A percentile compares a stretch with the other conserved stretches of the same genome.
These are phyloP conservation scores for Nomada hirtipes DNA, from an alignment of 2,888 invertebrate species.

Conservation along the genomic window DNA sequence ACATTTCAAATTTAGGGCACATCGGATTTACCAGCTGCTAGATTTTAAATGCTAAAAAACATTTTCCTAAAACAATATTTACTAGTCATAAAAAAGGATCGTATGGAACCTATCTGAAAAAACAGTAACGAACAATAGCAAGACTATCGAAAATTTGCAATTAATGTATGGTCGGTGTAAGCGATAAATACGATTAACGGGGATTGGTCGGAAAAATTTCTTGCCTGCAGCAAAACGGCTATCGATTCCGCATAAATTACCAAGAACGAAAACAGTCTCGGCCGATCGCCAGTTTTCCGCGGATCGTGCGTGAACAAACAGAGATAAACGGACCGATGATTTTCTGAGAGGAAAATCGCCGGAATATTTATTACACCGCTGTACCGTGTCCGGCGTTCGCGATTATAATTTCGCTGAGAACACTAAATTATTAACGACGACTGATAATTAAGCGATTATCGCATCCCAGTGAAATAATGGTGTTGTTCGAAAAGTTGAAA, in stretches of 20 bases:
- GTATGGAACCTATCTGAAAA: not conserved
- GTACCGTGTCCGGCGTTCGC: not conserved
- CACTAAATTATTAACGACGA: not conserved
- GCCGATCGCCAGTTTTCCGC: slow-evolving; percentile 42
- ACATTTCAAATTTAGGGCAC: no score
- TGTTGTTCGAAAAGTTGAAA: not conserved
- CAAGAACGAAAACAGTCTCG: slow-evolving; percentile 32
- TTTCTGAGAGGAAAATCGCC: slow-evolving; percentile 42
- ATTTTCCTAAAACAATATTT: no score
- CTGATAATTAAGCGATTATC: slow-evolving; percentile 25
- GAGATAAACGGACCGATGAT: slow-evolving; percentile 57
- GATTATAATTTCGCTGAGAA: slow-evolving; percentile 44
- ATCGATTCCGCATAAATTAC: slow-evolving; percentile 63
- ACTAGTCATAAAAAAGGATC: no score
- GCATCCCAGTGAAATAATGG: not conserved
- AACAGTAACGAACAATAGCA: not conserved
- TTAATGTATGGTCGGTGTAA: not conserved
- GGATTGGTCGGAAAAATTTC: slow-evolving; percentile 45
- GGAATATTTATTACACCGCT: slow-evolving; percentile 41
- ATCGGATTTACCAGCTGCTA: no score
- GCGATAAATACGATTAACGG: slow-evolving; percentile 17
- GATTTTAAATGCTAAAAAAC: no score
- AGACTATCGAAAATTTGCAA: not conserved
- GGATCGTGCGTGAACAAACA: slow-evolving; percentile 59
- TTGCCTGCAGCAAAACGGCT: slow-evolving; percentile 25